Evolutionary conservation across 2,888 invertebrate species (phyloP).

Genomic region (Terebella lapidaria): DNA sequence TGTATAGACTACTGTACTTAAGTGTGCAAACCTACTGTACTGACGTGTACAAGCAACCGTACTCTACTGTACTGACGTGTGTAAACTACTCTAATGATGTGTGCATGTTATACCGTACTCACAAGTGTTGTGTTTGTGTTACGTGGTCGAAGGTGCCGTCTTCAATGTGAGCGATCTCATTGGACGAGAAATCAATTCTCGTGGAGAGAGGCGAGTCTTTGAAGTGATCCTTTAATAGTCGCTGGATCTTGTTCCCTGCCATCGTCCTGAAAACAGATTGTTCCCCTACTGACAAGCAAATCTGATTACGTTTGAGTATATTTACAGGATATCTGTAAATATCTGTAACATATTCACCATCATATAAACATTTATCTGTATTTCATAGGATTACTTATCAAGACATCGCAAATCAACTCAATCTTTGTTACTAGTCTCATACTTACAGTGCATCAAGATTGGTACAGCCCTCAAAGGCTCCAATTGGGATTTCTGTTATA

Average conservation of each 20-base stretch:
- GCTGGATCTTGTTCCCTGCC: conserved; percentile 27
- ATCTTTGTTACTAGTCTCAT: no score
- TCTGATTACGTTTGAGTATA: no score
- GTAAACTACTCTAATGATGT: neutral
- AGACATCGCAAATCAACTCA: no score
- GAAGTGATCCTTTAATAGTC: conserved; percentile 19
- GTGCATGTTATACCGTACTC: conserved; percentile 20
- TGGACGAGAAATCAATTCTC: conserved; percentile 17
- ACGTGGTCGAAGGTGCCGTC: conserved; percentile 35
- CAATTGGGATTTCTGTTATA: neutral
- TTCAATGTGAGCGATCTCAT: conserved; percentile 37
- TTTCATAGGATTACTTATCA: no score
- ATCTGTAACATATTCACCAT: no score
- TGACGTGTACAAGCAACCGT: no score
- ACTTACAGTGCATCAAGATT: neutral
- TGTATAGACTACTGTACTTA: no score
- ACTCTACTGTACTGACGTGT: neutral
- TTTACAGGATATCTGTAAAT: no score
- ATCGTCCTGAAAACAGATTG: no score
- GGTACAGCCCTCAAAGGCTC: neutral
- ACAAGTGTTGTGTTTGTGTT: conserved; percentile 27
- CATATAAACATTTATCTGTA: no score
- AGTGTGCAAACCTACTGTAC: no score
- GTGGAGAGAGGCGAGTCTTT: conserved; percentile 14
- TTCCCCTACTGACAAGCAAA: no score